phyloP scores from a whole-genome alignment of 2,888 invertebrate genomes.

The Coenonympha arcania region DNA sequence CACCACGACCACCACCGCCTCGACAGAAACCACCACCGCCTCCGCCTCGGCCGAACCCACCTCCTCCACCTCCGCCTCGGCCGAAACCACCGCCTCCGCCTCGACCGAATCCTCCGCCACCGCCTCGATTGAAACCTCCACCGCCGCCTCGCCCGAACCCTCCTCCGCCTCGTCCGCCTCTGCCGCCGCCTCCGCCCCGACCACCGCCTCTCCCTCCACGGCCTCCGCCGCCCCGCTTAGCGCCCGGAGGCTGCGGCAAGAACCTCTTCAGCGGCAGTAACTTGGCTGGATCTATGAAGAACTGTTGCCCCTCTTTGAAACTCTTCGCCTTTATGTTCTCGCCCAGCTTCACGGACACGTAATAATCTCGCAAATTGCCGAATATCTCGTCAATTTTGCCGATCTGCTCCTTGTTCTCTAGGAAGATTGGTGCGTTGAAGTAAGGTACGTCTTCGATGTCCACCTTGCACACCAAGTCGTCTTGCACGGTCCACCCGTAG shows the following conservation, averaged over 20 bases:
- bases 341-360: constrained; percentile 94
- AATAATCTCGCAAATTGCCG: constrained; percentile 95
- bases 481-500: constrained; percentile 91
- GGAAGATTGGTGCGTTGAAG: constrained; percentile 97
- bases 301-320: constrained; percentile 87
- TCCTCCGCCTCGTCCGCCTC: constrained; percentile 50
- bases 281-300: constrained; percentile 96
- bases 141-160: constrained; percentile 45
- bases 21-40: constrained; percentile 38
- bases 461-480: constrained; percentile 94
- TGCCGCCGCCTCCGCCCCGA: constrained; percentile 54
- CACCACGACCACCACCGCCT: constrained; percentile 27
- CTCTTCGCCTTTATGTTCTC: constrained; percentile 94
- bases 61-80: constrained; percentile 34
- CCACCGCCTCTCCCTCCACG: constrained; percentile 73
- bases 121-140: constrained; percentile 46
- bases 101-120: constrained; percentile 47
- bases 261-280: constrained; percentile 91
- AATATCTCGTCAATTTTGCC: constrained; percentile 99
- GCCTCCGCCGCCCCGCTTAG: constrained; percentile 75
- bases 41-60: constrained; percentile 48
- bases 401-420: constrained; percentile 96
- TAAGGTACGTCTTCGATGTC: constrained; percentile 96
- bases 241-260: constrained; percentile 82
- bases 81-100: constrained; percentile 34